Percentiles rank a stretch among this genome's conserved stretches.
phyloP scores from a whole-genome alignment of 1,140 invertebrate genomes.

The Ceratitis capitata region DNA sequence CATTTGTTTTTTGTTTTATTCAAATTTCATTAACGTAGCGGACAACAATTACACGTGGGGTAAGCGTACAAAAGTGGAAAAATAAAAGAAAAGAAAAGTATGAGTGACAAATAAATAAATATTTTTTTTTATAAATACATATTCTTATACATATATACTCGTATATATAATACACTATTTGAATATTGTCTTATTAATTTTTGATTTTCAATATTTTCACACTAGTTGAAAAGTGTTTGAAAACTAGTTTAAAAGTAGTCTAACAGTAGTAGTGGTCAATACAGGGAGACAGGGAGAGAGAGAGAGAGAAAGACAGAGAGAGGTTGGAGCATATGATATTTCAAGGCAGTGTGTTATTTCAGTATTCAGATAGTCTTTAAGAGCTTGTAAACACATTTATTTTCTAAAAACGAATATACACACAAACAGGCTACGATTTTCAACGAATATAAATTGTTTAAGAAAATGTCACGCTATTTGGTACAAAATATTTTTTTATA shows the following conservation, averaged over 20 bases:
- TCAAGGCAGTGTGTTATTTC: background rate
- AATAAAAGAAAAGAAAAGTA: constrained; percentile 32
- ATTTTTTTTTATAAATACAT: background rate
- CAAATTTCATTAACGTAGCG: background rate
- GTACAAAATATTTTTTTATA: background rate
- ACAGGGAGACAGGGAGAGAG: too few species aligned
- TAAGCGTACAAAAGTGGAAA: constrained; percentile 8
- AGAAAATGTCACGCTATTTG: too few species aligned
- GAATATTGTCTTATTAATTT: too few species aligned
- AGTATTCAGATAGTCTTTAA: background rate
- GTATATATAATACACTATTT: background rate
- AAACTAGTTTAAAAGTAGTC: too few species aligned
- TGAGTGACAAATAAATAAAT: constrained; percentile 25
- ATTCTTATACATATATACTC: background rate
- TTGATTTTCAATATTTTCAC: background rate
- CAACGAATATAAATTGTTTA: background rate
- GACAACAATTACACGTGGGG: constrained; percentile 5
- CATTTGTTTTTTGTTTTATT: background rate
- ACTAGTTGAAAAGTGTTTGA: background rate
- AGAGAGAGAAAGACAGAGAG: too few species aligned
- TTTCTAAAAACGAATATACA: background rate
- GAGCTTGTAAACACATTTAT: background rate
- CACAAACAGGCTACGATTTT: background rate
- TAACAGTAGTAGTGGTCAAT: too few species aligned
- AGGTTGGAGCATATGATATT: background rate